Base-by-base conservation (phyloP, 2,888 invertebrate species). In the Tenthredo livida region DNA sequence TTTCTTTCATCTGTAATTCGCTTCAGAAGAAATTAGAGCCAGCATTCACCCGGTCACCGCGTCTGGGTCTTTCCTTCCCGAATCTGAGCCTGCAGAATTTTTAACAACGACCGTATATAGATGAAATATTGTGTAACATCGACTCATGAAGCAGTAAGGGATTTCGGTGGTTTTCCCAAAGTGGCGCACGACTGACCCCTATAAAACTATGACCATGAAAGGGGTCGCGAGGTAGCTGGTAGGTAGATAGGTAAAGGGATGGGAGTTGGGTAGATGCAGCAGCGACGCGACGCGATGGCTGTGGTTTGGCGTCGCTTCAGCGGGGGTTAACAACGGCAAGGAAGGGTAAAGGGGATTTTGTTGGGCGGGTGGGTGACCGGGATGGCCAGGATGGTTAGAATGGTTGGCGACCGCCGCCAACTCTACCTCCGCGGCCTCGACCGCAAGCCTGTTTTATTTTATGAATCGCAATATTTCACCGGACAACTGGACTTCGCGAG, bases 381-480 rank as follows among this genome's bases (percentile, higher is more conserved):
- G 75, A 78, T 84, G 88, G 86, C 85, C 88, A 87, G 88, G 88
- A 89, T 88, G 91, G 89, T 88, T 87, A 89, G 90, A 88, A 90
- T 89, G 91, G 90, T 91, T 90, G 90, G 89, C 90, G 88, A 89
- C 84, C 86, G 85, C 89, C 90, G 86, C 86, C 87, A 89, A 90
- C 89, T 92, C 90, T 92, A 91, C 91, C 91, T 90, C 88, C 89
- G 91, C 90, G 90, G 90, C 89, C 92, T 91, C 92, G 91, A 93
- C 93, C 92, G 90, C 93, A 92, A 92, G 91, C 91, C 92, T 91
- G 91, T 93, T 93, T 93, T 93, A 93, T 93, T 93, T 93, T 93
- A 93, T 93, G 92, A 93, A 93, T 92, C 91, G 93, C 92, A 92
- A 93, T 93, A 93, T 92, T 93, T 93, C 92, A 93, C 92, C 92